Base-by-base conservation (phyloP, 2,113 vertebrate genomes). In the Apodemus speciosus region DNA sequence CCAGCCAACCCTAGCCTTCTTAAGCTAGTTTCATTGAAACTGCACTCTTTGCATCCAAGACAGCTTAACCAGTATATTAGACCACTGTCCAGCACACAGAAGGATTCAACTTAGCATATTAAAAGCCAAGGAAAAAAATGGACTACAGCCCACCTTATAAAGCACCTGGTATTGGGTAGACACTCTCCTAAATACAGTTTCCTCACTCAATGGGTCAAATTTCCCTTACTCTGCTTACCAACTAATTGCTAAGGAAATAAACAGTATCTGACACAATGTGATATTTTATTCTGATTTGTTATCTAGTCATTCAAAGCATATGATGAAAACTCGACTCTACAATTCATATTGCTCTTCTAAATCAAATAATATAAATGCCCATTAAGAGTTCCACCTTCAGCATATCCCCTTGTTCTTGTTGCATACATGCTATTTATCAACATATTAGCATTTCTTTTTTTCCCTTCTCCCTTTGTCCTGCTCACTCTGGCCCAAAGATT, bases 391-490 rank as follows among this genome's bases (percentile, higher is more conserved):
- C 66, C 68, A 89, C 56, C 94, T 95, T 95, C 56, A 96, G 89
- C 7, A 25, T 25, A 95, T 95, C 77, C 86, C 96, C 89, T 92
- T 88, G 94, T 68, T 96, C 91, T 92, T 94, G 94, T 85, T 85
- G 92, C 94, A 97, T n/a, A 94, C 32, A 97, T 95, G 90, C 75
- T 94, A 88, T 85, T 87, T 90, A 95, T 92, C 92, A 93, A 83
- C 95, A 97, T 66, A 93, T 89, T 96, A 97, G 96, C 80, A 94
- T 94, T 97, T 97, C 93, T 46, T 46, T 46, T 46, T 46, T 46
- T 46, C 43, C 43, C 43, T 46, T 46, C 43, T 46, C 43, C 43
- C 43, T 46, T 6, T 46, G 43, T 6, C 43, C 6, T 46, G 43
- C 43, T 46, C 43, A 46, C 3, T 46, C 43, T 46, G 43, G 43